Conservation (phyloP, 2,888 invertebrate species). For the Biston stratarius region DNA sequence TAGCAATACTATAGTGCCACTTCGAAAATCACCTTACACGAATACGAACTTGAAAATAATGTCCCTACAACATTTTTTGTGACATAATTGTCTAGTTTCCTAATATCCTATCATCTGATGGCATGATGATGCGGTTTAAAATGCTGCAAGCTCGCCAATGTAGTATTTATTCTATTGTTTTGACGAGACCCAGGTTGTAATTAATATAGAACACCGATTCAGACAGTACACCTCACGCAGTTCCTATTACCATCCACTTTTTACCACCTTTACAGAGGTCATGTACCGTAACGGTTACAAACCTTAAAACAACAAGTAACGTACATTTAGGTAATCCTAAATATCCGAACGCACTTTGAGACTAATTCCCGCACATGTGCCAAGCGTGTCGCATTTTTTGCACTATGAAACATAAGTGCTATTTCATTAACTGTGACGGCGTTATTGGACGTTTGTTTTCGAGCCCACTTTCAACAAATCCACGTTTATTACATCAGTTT, state of each 20-base stretch:
- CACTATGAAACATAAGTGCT: conserved; percentile 77
- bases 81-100: no score
- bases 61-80: no score
- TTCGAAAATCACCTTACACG: no score
- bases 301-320: conserved; percentile 47
- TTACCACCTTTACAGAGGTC: background rate
- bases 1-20: no score
- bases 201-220: no score
- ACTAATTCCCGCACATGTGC: conserved; percentile 79
- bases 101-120: no score
- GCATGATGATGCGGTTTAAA: no score
- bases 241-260: background rate
- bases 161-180: no score
- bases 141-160: no score
- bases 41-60: no score
- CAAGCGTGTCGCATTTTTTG: conserved; percentile 69
- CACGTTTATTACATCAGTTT: conserved; percentile 60
- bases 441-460: conserved; percentile 57
- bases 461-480: conserved; percentile 44
- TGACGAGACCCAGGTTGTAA: no score
- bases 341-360: conserved; percentile 78
- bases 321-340: conserved; percentile 80
- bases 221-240: no score
- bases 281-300: conserved; percentile 9
- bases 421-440: conserved; percentile 79